Percentiles rank a stretch among this genome's conserved stretches.
These are phyloP conservation scores for Tyrannus savana DNA, from an alignment of 2,113 vertebrate species.

Conservation along the genomic window DNA sequence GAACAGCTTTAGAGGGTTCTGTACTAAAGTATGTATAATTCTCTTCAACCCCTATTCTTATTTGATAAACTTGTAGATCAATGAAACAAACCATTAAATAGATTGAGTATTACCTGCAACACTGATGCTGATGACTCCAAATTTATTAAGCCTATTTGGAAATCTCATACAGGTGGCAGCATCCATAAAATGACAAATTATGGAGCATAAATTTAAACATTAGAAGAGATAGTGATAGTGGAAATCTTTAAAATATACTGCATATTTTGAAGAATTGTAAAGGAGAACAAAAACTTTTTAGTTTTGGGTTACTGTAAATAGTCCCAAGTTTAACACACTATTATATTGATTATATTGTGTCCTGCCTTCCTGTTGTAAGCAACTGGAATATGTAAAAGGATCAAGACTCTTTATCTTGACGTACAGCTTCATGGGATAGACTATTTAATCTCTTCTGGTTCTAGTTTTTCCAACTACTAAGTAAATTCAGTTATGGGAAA, in stretches of 20 bases:
- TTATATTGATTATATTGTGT: neutral
- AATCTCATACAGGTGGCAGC: neutral
- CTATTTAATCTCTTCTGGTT: neutral
- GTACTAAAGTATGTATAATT: neutral
- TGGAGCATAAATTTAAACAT: neutral
- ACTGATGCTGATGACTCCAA: neutral
- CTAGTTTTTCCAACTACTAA: neutral
- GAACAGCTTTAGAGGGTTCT: neutral
- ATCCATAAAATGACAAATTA: neutral
- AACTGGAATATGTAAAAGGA: neutral
- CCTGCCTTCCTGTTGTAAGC: neutral
- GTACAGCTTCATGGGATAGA: neutral
- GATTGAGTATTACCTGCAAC: neutral
- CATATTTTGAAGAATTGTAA: neutral
- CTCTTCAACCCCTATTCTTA: neutral
- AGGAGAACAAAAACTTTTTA: neutral
- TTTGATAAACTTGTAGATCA: slow-evolving; percentile 26
- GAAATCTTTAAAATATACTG: neutral
- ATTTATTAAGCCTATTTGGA: neutral
- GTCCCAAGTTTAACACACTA: neutral
- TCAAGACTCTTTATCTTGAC: neutral
- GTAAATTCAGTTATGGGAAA: neutral
- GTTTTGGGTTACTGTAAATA: neutral
- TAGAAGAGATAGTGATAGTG: neutral
- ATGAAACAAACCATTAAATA: slow-evolving; percentile 12